A percentile compares a stretch with the other conserved stretches of the same genome.
Evolutionary conservation across 2,797 vertebrate species (phyloP).

Genomic region (Semaprochilodus insignis): DNA sequence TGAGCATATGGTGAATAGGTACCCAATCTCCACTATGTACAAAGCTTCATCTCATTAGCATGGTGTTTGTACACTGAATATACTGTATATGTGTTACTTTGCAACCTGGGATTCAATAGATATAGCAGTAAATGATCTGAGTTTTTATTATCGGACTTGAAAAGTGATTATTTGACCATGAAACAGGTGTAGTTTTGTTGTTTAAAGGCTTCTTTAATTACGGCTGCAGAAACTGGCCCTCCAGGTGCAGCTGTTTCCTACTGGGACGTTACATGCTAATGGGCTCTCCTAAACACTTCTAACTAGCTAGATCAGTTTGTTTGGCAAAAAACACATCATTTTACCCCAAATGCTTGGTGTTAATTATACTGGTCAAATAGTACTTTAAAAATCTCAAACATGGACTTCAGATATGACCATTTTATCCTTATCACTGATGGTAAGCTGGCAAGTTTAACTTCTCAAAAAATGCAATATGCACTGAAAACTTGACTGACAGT

Average conservation of each 20-base stretch:
- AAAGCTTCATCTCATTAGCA: constrained; percentile 29
- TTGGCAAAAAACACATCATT: not conserved
- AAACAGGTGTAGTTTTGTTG: not conserved
- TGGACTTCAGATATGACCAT: too few species aligned
- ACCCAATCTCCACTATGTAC: not conserved
- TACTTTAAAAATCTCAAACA: too few species aligned
- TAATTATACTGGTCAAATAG: too few species aligned
- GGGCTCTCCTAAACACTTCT: constrained; percentile 8
- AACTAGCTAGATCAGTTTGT: not conserved
- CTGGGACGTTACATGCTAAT: constrained; percentile 12
- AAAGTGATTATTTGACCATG: not conserved
- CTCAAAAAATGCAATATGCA: too few species aligned
- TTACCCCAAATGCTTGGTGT: not conserved
- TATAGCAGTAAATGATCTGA: not conserved
- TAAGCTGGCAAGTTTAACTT: too few species aligned
- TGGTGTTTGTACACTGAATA: not conserved
- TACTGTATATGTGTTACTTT: constrained; percentile 1
- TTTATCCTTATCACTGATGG: too few species aligned
- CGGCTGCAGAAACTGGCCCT: not conserved
- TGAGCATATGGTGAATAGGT: constrained; percentile 47
- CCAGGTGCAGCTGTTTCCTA: not conserved
- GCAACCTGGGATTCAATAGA: not conserved
- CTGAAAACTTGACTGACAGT: too few species aligned
- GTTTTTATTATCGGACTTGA: not conserved
- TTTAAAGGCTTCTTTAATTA: constrained; percentile 3